A percentile compares a stretch with the other conserved stretches of the same genome.
Evolutionary conservation across 2,888 invertebrate genomes (phyloP).

Genomic region (Erebia palarica): DNA sequence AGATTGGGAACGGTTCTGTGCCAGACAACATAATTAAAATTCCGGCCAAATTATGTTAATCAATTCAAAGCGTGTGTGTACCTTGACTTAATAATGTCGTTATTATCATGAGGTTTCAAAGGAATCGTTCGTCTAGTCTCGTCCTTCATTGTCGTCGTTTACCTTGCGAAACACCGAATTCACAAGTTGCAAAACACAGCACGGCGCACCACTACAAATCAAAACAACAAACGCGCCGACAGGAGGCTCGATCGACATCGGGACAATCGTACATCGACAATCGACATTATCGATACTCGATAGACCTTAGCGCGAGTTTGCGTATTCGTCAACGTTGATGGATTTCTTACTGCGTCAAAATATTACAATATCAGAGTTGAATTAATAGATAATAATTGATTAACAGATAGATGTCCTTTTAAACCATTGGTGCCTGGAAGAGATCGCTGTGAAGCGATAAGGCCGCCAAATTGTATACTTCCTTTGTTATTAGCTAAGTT

Average conservation of each 20-base stretch:
- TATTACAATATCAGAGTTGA: no score
- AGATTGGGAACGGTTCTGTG: conserved; percentile 55
- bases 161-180: conserved; percentile 42
- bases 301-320: conserved; percentile 36
- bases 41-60: conserved; percentile 26
- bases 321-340: no score
- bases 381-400: no score
- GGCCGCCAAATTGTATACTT: no score
- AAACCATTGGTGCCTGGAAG: no score
- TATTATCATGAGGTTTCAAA: conserved; percentile 17
- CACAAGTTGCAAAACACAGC: conserved; percentile 58
- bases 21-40: conserved; percentile 39
- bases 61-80: conserved; percentile 27
- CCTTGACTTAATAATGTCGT: conserved; percentile 19
- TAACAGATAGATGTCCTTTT: no score
- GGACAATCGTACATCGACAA: conserved; percentile 62
- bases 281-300: conserved; percentile 60
- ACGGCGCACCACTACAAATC: conserved; percentile 70
- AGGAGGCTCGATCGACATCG: conserved; percentile 74
- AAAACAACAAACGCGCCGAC: conserved; percentile 75
- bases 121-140: not conserved
- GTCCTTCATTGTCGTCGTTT: conserved; percentile 25
- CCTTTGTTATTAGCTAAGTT: no score
- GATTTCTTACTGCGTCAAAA: no score
- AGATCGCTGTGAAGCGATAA: no score